Conservation (phyloP, 2,797 vertebrate genomes). For the Peromyscus melanophrys region DNA sequence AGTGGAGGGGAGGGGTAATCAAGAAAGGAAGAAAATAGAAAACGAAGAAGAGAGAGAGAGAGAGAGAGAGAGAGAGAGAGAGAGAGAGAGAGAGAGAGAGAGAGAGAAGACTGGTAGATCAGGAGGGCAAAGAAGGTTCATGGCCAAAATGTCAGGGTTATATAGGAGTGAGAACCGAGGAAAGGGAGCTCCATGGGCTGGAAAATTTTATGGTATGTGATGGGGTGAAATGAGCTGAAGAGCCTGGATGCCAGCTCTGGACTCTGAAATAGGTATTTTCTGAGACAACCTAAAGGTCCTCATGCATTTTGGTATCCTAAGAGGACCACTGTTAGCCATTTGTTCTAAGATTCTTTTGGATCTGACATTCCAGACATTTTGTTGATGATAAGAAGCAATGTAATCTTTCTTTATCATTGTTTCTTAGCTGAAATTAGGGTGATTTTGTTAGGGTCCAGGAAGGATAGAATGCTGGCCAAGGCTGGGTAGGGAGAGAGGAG, state of each 20-base stretch:
- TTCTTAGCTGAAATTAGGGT: not conserved
- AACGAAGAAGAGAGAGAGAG: not conserved
- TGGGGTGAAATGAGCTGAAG: not conserved
- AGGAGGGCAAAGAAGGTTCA: not conserved
- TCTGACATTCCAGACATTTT: not conserved
- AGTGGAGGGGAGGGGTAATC: not conserved
- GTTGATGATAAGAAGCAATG: not conserved
- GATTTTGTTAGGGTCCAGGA: not conserved
- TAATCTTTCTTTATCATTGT: not conserved
- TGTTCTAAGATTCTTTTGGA: not conserved
- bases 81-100: too few species aligned
- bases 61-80: too few species aligned
- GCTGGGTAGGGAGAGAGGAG: not conserved
- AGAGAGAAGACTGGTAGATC: not conserved
- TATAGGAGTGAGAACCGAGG: not conserved
- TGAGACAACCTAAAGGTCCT: not conserved
- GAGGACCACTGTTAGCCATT: not conserved
- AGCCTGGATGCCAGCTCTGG: not conserved
- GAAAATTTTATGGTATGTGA: fast-evolving
- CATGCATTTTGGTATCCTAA: not conserved
- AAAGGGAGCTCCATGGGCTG: not conserved
- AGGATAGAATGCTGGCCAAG: not conserved
- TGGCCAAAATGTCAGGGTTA: not conserved
- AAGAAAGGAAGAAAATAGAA: not conserved
- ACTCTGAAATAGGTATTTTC: not conserved